These are phyloP conservation scores for Leptura quadrifasciata DNA, from an alignment of 2,888 invertebrate species.

Conservation along the genomic window DNA sequence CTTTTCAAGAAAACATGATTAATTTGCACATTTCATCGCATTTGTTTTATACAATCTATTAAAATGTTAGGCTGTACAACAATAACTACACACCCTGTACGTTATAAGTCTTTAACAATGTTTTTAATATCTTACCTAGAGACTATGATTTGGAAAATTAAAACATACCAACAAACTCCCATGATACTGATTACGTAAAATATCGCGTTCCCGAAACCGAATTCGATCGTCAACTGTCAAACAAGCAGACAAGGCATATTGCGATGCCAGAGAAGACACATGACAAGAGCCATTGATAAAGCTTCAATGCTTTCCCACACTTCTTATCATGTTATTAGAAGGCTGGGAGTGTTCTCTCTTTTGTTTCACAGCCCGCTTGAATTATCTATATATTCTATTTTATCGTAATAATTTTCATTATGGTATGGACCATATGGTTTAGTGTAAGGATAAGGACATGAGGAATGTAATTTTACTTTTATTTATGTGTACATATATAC, in stretches of 20 bases:
- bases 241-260: constrained; percentile 13
- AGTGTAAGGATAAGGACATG: constrained; percentile 38
- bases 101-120: background rate
- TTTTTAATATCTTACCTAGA: background rate
- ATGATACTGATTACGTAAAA: background rate
- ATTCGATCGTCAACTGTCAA: constrained; percentile 28
- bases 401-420: constrained; percentile 31
- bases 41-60: too few species aligned
- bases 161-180: background rate
- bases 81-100: too few species aligned
- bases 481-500: background rate
- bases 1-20: too few species aligned
- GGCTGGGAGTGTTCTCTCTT: constrained; percentile 58
- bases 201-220: background rate
- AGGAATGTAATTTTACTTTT: constrained; percentile 26
- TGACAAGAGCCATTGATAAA: constrained; percentile 45
- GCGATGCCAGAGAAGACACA: constrained; percentile 42
- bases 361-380: constrained; percentile 55
- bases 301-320: constrained; percentile 59
- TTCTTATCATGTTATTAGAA: constrained; percentile 59
- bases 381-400: constrained; percentile 42
- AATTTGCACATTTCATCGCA: too few species aligned
- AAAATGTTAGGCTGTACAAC: too few species aligned
- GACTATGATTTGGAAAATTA: background rate
- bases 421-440: constrained; percentile 30